Conservation (phyloP, 2,797 vertebrate species). For the Phataginus tetradactyla region DNA sequence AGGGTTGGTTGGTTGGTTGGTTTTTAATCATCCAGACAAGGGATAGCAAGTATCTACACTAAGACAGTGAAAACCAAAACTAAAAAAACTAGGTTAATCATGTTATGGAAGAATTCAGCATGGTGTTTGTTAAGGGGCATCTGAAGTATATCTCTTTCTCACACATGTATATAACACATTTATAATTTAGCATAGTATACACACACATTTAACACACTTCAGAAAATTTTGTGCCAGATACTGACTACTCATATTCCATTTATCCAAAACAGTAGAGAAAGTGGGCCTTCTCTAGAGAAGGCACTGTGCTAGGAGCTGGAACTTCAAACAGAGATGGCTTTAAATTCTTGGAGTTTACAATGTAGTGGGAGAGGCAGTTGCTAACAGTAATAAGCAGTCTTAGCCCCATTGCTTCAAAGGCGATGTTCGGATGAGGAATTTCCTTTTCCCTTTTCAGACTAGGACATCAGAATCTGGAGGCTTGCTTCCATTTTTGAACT, state of each 20-base stretch:
- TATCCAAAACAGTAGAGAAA: conserved; percentile 27
- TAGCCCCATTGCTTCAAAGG: background rate
- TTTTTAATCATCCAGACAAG: background rate
- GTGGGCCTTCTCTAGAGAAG: background rate
- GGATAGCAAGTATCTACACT: background rate
- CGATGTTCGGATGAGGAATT: background rate
- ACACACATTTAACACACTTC: conserved; percentile 36
- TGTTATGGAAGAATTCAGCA: background rate
- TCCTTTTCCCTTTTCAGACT: background rate
- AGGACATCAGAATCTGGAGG: background rate
- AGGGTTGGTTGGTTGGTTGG: background rate
- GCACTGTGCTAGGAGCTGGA: background rate
- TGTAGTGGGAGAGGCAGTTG: background rate
- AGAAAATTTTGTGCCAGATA: conserved; percentile 37
- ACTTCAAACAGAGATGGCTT: background rate
- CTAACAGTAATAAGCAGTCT: background rate
- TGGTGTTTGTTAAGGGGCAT: background rate
- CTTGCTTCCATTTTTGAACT: background rate
- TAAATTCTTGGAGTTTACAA: background rate
- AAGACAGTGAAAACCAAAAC: background rate
- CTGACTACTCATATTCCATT: background rate
- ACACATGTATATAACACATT: conserved; percentile 28
- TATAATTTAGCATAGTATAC: conserved; percentile 39
- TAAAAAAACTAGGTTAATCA: background rate
- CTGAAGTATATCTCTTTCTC: conserved; percentile 30